Evolutionary conservation across 2,888 invertebrate genomes (phyloP).

Genomic region (Polymixis flavicincta): DNA sequence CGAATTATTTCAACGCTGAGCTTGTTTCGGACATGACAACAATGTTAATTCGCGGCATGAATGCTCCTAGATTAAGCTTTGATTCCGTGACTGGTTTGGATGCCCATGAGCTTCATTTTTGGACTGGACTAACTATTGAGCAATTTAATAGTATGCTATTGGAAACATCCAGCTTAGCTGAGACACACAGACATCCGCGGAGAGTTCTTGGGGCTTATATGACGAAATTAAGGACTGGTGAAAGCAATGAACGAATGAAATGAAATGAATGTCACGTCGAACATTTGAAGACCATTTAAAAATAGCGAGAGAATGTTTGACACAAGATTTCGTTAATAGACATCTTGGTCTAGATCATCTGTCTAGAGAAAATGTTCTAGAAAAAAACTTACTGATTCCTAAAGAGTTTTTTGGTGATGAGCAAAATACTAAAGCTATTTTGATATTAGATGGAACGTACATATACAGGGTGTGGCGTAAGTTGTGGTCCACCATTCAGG

Average conservation of each 20-base stretch:
- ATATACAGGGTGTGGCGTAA: too few species aligned
- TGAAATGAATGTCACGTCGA: background rate
- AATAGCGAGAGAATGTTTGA: background rate
- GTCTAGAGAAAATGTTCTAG: background rate
- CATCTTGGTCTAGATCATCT: background rate
- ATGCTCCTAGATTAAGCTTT: too few species aligned
- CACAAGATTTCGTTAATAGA: background rate
- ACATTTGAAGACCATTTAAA: background rate
- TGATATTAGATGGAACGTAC: background rate
- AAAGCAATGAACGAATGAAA: background rate
- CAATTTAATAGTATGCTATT: background rate
- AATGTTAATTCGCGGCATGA: background rate
- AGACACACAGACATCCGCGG: background rate
- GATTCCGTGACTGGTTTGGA: too few species aligned
- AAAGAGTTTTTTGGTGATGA: background rate
- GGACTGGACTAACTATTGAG: background rate
- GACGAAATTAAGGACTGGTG: background rate
- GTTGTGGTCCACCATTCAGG: too few species aligned
- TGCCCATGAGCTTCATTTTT: background rate
- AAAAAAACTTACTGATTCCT: background rate
- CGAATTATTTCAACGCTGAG: background rate
- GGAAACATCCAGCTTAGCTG: background rate
- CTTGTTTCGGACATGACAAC: constrained; percentile 2
- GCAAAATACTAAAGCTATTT: background rate
- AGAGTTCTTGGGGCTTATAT: background rate